phyloP scores from a whole-genome alignment of 1,140 invertebrate genomes.

The Carposina sasakii region DNA sequence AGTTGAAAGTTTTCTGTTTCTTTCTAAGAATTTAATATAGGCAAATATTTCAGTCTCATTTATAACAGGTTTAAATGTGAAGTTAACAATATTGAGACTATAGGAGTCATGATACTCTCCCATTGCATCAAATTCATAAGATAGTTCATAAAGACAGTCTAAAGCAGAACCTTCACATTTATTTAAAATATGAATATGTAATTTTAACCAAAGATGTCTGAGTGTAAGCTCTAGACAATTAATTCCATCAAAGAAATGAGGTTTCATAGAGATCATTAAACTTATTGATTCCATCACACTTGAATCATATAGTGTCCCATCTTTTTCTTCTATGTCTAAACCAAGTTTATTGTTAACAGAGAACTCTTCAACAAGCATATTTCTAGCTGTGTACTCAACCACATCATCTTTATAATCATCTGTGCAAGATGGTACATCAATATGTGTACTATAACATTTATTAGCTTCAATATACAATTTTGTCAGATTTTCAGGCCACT shows the following conservation, averaged over 20 bases:
- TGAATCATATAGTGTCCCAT: constrained; percentile 33
- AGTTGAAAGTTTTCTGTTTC: constrained; percentile 66
- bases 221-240: constrained; percentile 51
- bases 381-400: constrained; percentile 74
- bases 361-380: constrained; percentile 78
- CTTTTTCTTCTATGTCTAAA: constrained; percentile 39
- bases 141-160: constrained; percentile 59
- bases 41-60: constrained; percentile 49
- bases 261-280: constrained; percentile 58
- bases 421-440: constrained; percentile 72
- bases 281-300: constrained; percentile 55
- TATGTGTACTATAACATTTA: constrained; percentile 69
- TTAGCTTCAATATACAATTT: constrained; percentile 77
- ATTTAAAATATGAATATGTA: constrained; percentile 55
- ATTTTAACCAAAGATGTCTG: constrained; percentile 59
- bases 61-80: constrained; percentile 56
- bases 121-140: constrained; percentile 63
- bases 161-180: constrained; percentile 57
- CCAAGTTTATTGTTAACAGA: constrained; percentile 73
- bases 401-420: constrained; percentile 68
- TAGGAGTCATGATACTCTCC: constrained; percentile 47
- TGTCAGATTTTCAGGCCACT: constrained; percentile 77
- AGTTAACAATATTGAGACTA: constrained; percentile 50
- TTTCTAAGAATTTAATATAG: constrained; percentile 58
- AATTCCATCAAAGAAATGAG: constrained; percentile 50